Evolutionary conservation across 2,888 invertebrate genomes (phyloP).

Genomic region (Blera fallax): DNA sequence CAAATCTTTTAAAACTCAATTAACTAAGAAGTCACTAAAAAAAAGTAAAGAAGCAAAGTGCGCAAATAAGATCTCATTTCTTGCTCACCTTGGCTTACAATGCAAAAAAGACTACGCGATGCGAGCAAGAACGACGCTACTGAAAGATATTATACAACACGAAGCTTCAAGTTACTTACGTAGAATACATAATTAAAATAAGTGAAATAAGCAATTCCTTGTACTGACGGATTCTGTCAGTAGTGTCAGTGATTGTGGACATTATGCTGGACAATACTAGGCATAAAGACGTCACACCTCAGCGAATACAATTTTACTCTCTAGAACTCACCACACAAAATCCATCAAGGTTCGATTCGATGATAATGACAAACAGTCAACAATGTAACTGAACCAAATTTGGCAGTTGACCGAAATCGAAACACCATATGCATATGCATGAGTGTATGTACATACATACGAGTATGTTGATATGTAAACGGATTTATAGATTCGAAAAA

Average conservation of each 20-base stretch:
- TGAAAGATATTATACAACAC: conserved; percentile 21
- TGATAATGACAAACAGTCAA: conserved; percentile 49
- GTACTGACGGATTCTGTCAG: conserved; percentile 15
- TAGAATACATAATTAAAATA: not conserved
- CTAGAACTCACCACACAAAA: conserved; percentile 15
- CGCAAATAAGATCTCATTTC: conserved; percentile 28
- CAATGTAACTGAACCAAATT: conserved; percentile 59
- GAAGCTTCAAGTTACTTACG: conserved; percentile 12
- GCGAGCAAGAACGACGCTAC: not conserved
- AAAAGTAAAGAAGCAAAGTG: not conserved
- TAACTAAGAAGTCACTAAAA: not conserved
- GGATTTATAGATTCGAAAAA: not conserved
- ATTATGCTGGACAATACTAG: not conserved
- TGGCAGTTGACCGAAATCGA: conserved; percentile 58
- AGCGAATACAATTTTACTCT: conserved; percentile 7
- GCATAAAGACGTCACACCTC: conserved; percentile 20
- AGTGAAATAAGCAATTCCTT: conserved; percentile 14
- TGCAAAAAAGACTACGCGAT: not conserved
- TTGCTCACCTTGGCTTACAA: conserved; percentile 57
- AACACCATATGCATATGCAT: conserved; percentile 35
- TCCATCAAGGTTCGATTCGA: conserved; percentile 33
- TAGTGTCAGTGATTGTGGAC: conserved; percentile 15
- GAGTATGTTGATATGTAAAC: too few relatives aligned
- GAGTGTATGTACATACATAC: not conserved
- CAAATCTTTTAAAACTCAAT: not conserved